A percentile compares a stretch with the other conserved stretches of the same genome.
Conservation (phyloP, 2,797 vertebrate species). For the Ceryle rudis region DNA sequence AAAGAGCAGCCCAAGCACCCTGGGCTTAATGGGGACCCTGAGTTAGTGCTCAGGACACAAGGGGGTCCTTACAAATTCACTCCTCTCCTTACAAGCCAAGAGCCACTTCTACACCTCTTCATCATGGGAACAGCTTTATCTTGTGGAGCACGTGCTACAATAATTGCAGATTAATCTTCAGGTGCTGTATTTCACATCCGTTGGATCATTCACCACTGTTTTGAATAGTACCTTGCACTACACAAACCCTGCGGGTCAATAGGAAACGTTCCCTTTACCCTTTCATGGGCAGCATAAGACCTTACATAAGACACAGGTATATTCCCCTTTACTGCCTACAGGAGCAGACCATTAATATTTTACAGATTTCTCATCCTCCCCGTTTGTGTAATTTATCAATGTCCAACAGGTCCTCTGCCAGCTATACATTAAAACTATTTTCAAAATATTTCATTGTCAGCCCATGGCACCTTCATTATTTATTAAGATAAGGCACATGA, state of each 20-base stretch:
- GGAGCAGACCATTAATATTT: slow-evolving; percentile 97
- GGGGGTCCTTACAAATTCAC: background rate
- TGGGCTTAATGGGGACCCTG: fast-evolving
- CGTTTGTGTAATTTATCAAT: slow-evolving; percentile 96
- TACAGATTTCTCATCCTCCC: slow-evolving; percentile 90
- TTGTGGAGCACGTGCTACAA: fast-evolving
- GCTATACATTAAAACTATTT: slow-evolving; percentile 99
- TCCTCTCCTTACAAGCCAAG: background rate
- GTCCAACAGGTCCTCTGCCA: slow-evolving; percentile 93
- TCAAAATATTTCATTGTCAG: slow-evolving; percentile 99
- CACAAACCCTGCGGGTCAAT: fast-evolving
- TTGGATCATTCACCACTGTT: background rate
- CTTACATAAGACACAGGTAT: slow-evolving; percentile 80
- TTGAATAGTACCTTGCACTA: background rate
- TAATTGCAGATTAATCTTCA: background rate
- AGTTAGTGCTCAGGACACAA: background rate
- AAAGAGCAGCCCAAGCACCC: background rate
- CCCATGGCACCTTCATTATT: slow-evolving; percentile 98
- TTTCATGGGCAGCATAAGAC: background rate
- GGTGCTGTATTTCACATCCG: background rate
- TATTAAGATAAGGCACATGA: slow-evolving; percentile 99
- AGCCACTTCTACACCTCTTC: background rate
- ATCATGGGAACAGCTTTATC: fast-evolving
- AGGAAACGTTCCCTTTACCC: background rate
- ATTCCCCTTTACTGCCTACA: slow-evolving; percentile 84